Evolutionary conservation across 2,888 invertebrate genomes (phyloP), one percentile per base, ranked within the genome.

Genomic region (Microctonus brassicae): DNA sequence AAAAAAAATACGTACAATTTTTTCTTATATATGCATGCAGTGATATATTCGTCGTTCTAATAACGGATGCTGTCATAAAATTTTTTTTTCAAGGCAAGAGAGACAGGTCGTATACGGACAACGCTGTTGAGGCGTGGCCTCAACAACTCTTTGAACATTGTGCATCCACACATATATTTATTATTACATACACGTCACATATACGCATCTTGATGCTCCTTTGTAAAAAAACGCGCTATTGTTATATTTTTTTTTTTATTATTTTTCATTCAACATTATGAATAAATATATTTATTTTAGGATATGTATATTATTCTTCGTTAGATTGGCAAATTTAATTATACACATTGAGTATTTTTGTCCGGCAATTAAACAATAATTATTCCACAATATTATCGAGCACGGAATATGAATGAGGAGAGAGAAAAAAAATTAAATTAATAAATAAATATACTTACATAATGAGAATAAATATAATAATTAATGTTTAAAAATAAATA

Each of bases 21-120:
- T n/a, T n/a, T n/a, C n/a, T n/a, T n/a, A 39, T 69, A 36, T 29
- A 53, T 55, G 29, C 53, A 53, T 36, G 53, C 60, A 71, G 61
- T 26, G 75, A 78, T 77, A 61, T 47, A 79, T 80, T 80, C 81
- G 78, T 75, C 76, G 76, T 77, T 78, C 79, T 81, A 83, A 82
- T 81, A 81, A 81, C 75, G 79, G 76, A 81, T 78, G 76, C 77
- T 73, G 79, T 75, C 73, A 73, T 81, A 80, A 80, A 80, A 77
- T n/a, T n/a, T n/a, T n/a, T n/a, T 73, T 60, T 73, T 5, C 78
- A 77, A 76, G 47, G 17, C 47, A 47, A 47, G 9, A 47, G n/a
- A 47, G 47, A 47, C 0, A 47, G 17, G 20, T 47, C 5, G 20
- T 47, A 9, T 47, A n/a, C 9, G 75, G 73, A 76, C 80, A 77